Evolutionary conservation across 1,140 invertebrate species (phyloP).

Genomic region (Neotoxoptera formosana): DNA sequence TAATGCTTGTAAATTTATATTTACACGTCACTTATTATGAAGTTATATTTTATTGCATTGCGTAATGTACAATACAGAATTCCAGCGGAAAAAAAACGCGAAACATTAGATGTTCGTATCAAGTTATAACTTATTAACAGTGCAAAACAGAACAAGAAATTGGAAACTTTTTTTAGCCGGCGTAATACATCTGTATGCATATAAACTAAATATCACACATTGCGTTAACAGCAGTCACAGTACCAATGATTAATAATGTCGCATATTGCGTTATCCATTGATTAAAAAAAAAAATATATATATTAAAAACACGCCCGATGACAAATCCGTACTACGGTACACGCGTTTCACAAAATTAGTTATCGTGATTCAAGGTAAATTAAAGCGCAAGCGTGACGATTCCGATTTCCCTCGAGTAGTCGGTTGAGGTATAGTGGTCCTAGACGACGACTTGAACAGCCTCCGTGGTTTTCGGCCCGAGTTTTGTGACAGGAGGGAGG

Average conservation of each 20-base stretch:
- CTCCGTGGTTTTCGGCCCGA: not conserved
- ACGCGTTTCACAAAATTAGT: not conserved
- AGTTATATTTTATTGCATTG: not conserved
- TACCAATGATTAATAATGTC: not conserved
- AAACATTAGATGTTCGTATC: not conserved
- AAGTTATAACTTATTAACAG: not conserved
- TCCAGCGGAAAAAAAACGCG: not conserved
- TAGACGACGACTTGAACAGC: not conserved
- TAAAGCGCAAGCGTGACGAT: not conserved
- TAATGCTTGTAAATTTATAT: too few species aligned
- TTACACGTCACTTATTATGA: not conserved
- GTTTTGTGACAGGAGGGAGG: not conserved
- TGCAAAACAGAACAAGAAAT: not conserved
- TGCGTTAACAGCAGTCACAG: not conserved
- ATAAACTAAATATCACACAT: not conserved
- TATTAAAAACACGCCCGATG: not conserved
- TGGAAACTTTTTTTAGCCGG: not conserved
- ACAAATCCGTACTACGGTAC: not conserved
- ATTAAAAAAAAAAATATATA: not conserved
- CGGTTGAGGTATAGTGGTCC: too few species aligned
- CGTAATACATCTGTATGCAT: not conserved
- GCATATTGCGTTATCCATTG: not conserved
- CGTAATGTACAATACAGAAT: not conserved
- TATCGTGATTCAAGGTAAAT: not conserved
- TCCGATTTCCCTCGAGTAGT: not conserved